A percentile compares a stretch with the other conserved stretches of the same genome.
Evolutionary conservation across 2,797 vertebrate species (phyloP).

Genomic region (Simalia tracyae): DNA sequence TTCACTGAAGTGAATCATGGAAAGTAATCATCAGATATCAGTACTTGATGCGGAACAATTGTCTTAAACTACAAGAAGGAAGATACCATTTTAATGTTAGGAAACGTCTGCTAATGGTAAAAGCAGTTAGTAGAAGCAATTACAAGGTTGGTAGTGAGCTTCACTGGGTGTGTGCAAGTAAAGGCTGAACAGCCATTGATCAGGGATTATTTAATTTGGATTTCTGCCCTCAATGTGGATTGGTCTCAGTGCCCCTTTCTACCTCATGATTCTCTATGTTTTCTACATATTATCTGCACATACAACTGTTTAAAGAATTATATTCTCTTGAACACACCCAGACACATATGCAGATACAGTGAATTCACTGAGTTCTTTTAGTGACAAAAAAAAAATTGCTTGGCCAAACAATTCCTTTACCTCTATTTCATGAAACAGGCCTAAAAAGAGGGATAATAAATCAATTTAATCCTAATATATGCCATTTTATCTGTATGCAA

Average conservation of each 20-base stretch:
- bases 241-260: neutral
- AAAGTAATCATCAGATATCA: no score
- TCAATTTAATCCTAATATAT: neutral
- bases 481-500: neutral
- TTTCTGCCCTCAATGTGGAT: neutral
- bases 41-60: no score
- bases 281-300: neutral
- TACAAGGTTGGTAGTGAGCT: neutral
- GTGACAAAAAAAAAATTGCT: neutral
- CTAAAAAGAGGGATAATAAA: neutral
- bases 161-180: neutral
- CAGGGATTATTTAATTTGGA: neutral
- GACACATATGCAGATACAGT: neutral
- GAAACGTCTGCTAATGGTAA: neutral
- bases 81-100: neutral
- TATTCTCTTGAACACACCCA: neutral
- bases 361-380: neutral
- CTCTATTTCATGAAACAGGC: neutral
- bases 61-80: neutral
- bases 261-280: neutral
- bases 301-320: neutral
- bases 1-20: no score
- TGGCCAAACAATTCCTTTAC: rapidly evolving
- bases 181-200: neutral
- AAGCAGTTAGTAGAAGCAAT: neutral